Evolutionary conservation across 2,888 invertebrate genomes (phyloP), one percentile per base, ranked within the genome.

Genomic region (Ametastegia equiseti): DNA sequence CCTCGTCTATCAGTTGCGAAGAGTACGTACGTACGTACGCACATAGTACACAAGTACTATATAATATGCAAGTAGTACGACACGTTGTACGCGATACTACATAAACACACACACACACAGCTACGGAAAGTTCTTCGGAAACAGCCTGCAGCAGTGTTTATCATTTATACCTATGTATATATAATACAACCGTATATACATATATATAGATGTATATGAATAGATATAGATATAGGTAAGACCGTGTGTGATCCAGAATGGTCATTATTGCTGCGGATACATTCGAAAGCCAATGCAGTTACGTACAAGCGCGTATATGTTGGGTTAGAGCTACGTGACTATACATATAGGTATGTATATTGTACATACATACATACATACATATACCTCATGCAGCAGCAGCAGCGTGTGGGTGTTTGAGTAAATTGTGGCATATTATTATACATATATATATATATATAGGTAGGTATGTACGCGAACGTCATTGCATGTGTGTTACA

Each of bases 231-330:
- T n/a, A 2, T 9, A 7, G 5, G 27, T 23, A 27, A 4, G 65
- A 15, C 45, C 47, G 5, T n/a, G 71, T 71, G 50, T 75, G 75
- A 75, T 75, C 75, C 54, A 75, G 75, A 75, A 75, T 75, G 75
- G 75, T 75, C 50, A 75, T 54, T 75, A 75, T 75, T 75, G 75
- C 75, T 30, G 30, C 15, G 15, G 75, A 75, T 75, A 75, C 36
- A 75, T 75, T 75, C 33, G 75, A 75, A 75, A 75, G 75, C 75
- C 39, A 54, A 75, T 75, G 50, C 75, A 75, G 75, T 75, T 75
- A 75, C 42, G 54, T 45, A 50, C 54, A 19, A 50, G 54, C 19
- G 9, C 15, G 71, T 15, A 27, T n/a, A n/a, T n/a, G n/a, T 15
- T 27, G 15, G 13, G n/a, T n/a, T n/a, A n/a, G n/a, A n/a, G n/a